Evolutionary conservation across 2,888 invertebrate species (phyloP), one percentile per base, ranked within the genome.

Genomic region (Teleiodes luculella): DNA sequence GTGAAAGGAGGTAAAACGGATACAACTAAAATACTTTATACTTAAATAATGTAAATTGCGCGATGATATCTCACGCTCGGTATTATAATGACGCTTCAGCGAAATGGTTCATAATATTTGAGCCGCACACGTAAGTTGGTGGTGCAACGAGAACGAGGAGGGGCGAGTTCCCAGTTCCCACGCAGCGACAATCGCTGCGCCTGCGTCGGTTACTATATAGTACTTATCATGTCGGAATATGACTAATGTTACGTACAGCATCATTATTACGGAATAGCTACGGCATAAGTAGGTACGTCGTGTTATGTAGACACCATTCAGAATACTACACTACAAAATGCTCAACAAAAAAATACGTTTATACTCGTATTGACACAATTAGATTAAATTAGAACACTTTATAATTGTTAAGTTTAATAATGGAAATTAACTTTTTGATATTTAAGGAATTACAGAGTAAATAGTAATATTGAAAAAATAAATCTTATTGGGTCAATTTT

Each of bases 161-260:
- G 47, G 41, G 50, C 13, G 52, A 49, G 48, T 58, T 57, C 57
- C 55, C 57, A 57, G 60, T 72, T 73, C 75, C 67, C 74, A 74
- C 74, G 54, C 54, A 55, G 60, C 61, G 58, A 62, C 61, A 62
- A 60, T 62, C 63, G 60, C 61, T 18, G 37, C 37, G 37, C 18
- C 37, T 37, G n/a, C 56, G 55, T 58, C 54, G 49, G 37, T 35
- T 50, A 53, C 61, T 57, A 48, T 61, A 61, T 56, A 60, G 57
- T 59, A 67, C 63, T 72, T 68, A 65, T 65, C 60, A 54, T 63
- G 64, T 66, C 61, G 57, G 59, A 57, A 61, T 64, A 66, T 63
- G 65, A 70, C 67, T 64, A 67, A 61, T 61, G 63, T 65, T 63
- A 52, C 48, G 59, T 60, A 64, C 61, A 65, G 67, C 68, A 71